These are phyloP conservation scores for Aspidiotus destructor DNA, from an alignment of 2,888 invertebrate species.

Conservation along the genomic window DNA sequence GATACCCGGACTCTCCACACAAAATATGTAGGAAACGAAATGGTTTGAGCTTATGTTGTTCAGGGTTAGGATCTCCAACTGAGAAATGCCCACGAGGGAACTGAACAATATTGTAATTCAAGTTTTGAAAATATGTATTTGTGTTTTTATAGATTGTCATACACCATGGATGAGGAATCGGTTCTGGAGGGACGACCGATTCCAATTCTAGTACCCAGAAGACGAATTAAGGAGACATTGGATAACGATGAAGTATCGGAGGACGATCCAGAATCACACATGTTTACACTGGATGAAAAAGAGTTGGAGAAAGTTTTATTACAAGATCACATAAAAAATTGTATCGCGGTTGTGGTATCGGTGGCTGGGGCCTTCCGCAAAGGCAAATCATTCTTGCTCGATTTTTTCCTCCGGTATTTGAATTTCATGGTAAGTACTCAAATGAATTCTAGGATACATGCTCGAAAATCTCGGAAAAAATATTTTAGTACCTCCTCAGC, in stretches of 20 bases:
- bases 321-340: slow-evolving; percentile 67
- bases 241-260: too few relatives aligned
- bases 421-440: slow-evolving; percentile 58
- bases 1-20: too few relatives aligned
- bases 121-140: too few relatives aligned
- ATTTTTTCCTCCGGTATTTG: slow-evolving; percentile 93
- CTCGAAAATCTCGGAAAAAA: too few relatives aligned
- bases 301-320: slow-evolving; percentile 63
- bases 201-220: slow-evolving; percentile 70
- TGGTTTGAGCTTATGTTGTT: too few relatives aligned
- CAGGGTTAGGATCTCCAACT: too few relatives aligned
- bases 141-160: too few relatives aligned
- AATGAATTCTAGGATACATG: neutral
- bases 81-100: too few relatives aligned
- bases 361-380: slow-evolving; percentile 95
- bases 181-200: slow-evolving; percentile 41
- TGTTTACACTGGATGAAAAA: slow-evolving; percentile 76
- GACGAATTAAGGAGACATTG: slow-evolving; percentile 38
- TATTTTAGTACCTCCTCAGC: too few relatives aligned
- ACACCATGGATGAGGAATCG: slow-evolving; percentile 12
- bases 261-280: slow-evolving; percentile 53
- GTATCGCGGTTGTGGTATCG: slow-evolving; percentile 82
- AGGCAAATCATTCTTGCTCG: slow-evolving; percentile 94
- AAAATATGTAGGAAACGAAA: too few relatives aligned
- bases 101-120: too few relatives aligned